Evolutionary conservation across 2,797 vertebrate species (phyloP), one percentile per base, ranked within the genome.

Genomic region (Danio jaintianensis): DNA sequence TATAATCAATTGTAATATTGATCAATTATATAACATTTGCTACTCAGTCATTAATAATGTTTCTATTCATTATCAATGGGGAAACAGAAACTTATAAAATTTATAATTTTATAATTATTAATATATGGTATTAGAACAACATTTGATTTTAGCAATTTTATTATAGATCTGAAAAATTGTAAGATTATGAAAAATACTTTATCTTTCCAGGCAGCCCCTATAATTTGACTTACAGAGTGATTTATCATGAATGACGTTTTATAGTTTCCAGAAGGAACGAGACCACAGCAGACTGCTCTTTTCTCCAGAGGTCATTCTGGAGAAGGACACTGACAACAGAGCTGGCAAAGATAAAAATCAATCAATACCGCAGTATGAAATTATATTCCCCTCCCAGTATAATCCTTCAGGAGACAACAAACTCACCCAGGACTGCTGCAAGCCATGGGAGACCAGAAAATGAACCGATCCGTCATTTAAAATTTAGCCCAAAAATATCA

Each of bases 361-460:
- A 78, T 81, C 82, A 76, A 81, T 83, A 80, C 77, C 75, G 67
- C 79, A 75, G 75, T 52, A 83, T 75, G 71, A 79, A 82, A 81
- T 85, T 58, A 79, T 80, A 81, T 82, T 81, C 22, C 10, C 22
- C 79, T 56, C 40, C 40, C 22, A 40, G 58, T 59, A 80, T 76
- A 80, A 83, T 83, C 72, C 73, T 74, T 43, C 10, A 63, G 40
- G 53, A 75, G 59, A 75, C 53, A 75, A 85, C 78, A 79, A 29
- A 10, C 64, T 72, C 61, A 40, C 22, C 6, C 13, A 45, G 29
- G 22, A 59, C 29, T 66, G 61, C 16, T 62, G 20, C 55, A 53
- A 15, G 20, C 55, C 45, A 29, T 18, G 55, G 4, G 48, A 67
- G 42, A 40, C 38, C 50, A 84, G 61, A 66, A 79, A 79, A 61